Evolutionary conservation across 2,797 vertebrate species (phyloP).

Genomic region (Glyptemys insculpta): DNA sequence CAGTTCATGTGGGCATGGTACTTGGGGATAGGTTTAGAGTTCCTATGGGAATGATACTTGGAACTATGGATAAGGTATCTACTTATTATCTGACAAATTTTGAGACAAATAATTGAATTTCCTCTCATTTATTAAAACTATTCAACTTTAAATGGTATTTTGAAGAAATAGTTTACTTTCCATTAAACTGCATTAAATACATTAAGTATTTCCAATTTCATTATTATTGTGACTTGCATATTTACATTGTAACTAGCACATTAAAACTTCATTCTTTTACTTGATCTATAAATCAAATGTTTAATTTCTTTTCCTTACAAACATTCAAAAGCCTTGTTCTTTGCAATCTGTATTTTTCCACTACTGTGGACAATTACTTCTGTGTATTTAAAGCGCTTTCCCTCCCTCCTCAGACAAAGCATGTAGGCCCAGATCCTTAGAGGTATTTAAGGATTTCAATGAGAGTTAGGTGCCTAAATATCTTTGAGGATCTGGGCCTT

Average conservation of each 20-base stretch:
- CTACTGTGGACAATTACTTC: neutral
- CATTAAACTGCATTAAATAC: neutral
- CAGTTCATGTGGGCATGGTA: too few species aligned
- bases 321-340: neutral
- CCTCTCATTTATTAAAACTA: neutral
- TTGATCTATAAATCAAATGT: neutral
- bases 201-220: neutral
- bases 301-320: neutral
- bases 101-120: neutral
- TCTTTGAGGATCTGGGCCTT: neutral
- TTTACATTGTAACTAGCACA: neutral
- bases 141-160: neutral
- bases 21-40: too few species aligned
- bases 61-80: too few species aligned
- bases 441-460: neutral
- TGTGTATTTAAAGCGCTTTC: neutral
- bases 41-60: too few species aligned
- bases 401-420: neutral
- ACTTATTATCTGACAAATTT: neutral
- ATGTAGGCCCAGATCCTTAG: neutral
- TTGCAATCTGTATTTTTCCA: neutral
- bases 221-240: neutral
- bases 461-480: too few species aligned
- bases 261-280: neutral
- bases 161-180: neutral